phyloP scores from a whole-genome alignment of 2,888 invertebrate species.

The Apamea anceps region DNA sequence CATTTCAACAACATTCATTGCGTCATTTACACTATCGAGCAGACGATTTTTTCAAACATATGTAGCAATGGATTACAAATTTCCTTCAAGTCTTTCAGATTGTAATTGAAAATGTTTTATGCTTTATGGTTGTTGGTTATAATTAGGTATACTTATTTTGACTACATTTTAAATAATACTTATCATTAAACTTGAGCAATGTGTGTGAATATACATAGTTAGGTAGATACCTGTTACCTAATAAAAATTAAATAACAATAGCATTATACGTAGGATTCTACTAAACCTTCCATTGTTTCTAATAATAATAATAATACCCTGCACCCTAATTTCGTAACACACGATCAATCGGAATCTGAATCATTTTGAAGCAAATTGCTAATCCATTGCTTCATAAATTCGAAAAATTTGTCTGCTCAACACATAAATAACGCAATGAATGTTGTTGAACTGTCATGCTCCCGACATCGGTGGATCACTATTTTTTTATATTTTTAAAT shows the following conservation, averaged over 20 bases:
- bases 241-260: background rate
- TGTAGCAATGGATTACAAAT: background rate
- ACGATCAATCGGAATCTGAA: no score
- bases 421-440: no score
- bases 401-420: no score
- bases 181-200: background rate
- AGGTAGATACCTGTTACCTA: background rate
- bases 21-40: background rate
- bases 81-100: background rate
- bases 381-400: no score
- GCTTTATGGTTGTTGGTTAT: no score
- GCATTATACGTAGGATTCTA: background rate
- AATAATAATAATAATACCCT: no score
- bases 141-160: background rate
- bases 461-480: no score
- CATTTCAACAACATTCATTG: background rate
- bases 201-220: background rate
- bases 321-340: no score
- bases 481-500: no score
- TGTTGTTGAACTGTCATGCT: no score
- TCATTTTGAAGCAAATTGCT: no score
- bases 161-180: background rate
- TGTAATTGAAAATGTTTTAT: background rate
- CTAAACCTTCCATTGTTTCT: conserved; percentile 18
- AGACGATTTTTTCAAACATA: background rate